Percentiles rank a stretch among this genome's conserved stretches.
Conservation (phyloP, 1,140 invertebrate species). For the Colletes gigas region DNA sequence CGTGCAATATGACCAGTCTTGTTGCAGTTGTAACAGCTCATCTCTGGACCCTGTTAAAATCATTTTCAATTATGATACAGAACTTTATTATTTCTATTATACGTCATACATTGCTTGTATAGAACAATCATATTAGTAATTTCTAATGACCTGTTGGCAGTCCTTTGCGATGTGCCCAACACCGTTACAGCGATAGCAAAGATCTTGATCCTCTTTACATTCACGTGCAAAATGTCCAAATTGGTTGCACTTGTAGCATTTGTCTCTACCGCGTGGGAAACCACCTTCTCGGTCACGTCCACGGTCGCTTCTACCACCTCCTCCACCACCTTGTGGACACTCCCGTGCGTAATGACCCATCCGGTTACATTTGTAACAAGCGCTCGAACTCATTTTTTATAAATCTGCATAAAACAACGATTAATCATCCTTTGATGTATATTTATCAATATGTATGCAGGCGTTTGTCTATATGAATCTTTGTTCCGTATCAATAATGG, state of each 20-base stretch:
- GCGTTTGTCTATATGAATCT: too few species aligned
- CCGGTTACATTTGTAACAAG: conserved; percentile 95
- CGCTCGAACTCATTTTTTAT: conserved; percentile 82
- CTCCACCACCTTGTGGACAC: conserved; percentile 86
- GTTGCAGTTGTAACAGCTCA: conserved; percentile 94
- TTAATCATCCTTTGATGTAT: not conserved
- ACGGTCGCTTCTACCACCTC: conserved; percentile 80
- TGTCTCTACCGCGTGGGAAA: conserved; percentile 86
- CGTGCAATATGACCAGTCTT: conserved; percentile 94
- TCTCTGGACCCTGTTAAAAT: conserved; percentile 83
- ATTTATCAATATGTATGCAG: too few species aligned
- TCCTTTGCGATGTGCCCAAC: conserved; percentile 95
- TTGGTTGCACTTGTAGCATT: conserved; percentile 97
- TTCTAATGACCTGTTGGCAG: conserved; percentile 85
- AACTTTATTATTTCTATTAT: not conserved
- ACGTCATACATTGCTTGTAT: not conserved
- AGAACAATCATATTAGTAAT: too few species aligned
- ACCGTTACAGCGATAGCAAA: conserved; percentile 92
- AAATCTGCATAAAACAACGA: conserved; percentile 59
- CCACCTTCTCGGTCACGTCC: conserved; percentile 82
- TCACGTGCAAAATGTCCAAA: conserved; percentile 95
- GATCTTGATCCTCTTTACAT: conserved; percentile 92
- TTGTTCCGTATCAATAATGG: not conserved
- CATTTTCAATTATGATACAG: not conserved
- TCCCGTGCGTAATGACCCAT: conserved; percentile 93